Evolutionary conservation across 2,888 invertebrate genomes (phyloP).

Genomic region (Gymnoscelis rufifasciata): DNA sequence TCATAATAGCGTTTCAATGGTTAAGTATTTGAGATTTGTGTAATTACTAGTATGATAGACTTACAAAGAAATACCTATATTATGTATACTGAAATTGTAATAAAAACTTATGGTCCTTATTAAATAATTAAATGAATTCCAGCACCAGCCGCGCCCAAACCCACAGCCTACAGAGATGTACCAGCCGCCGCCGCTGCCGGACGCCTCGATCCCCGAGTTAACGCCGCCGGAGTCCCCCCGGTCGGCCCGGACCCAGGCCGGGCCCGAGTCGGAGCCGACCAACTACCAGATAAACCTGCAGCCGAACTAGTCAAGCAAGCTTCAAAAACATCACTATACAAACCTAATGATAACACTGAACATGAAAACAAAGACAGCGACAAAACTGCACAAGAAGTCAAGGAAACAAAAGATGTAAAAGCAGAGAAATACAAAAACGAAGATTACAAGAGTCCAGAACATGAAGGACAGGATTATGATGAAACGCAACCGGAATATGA

Average conservation of each 20-base stretch:
- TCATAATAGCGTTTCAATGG: too few relatives aligned
- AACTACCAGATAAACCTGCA: constrained; percentile 38
- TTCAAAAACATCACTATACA: constrained; percentile 28
- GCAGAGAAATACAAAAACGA: not conserved
- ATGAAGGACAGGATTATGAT: constrained; percentile 26
- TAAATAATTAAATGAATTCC: constrained; percentile 23
- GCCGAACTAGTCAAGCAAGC: constrained; percentile 40
- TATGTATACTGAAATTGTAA: too few relatives aligned
- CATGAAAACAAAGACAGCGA: constrained; percentile 19
- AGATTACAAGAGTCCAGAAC: not conserved
- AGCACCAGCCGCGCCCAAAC: constrained; percentile 71
- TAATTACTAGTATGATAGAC: too few relatives aligned
- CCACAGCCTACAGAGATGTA: constrained; percentile 57
- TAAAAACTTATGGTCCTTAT: not conserved
- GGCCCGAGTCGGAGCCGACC: not conserved
- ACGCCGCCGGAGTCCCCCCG: constrained; percentile 60
- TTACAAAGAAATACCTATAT: too few relatives aligned
- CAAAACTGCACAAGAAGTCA: not conserved
- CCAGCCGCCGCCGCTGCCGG: constrained; percentile 49
- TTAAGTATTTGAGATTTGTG: too few relatives aligned
- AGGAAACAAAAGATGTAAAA: not conserved
- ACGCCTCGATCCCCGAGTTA: constrained; percentile 33
- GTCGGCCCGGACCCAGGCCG: constrained; percentile 49
- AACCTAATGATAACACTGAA: constrained; percentile 8
- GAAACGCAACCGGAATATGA: constrained; percentile 34